These are phyloP conservation scores for Marmota flaviventris DNA, from an alignment of 2,113 vertebrate species.

Conservation along the genomic window DNA sequence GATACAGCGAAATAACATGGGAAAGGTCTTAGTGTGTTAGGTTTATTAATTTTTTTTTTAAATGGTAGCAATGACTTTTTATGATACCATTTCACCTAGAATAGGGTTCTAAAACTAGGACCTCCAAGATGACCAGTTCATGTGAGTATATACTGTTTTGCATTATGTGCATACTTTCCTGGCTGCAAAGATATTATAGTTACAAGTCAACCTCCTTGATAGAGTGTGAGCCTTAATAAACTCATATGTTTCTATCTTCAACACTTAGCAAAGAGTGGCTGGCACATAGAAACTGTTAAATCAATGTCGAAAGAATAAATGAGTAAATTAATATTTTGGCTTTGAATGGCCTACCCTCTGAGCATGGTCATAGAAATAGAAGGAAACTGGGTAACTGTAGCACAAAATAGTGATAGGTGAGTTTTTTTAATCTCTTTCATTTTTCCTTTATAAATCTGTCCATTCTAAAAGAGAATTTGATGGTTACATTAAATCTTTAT, in stretches of 20 bases:
- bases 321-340: background rate
- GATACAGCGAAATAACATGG: background rate
- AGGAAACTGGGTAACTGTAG: background rate
- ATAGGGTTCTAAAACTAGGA: background rate
- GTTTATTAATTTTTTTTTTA: background rate
- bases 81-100: background rate
- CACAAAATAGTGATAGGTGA: background rate
- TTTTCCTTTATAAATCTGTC: background rate
- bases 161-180: background rate
- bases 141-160: background rate
- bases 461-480: background rate
- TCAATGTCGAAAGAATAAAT: background rate
- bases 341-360: background rate
- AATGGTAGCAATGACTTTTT: background rate
- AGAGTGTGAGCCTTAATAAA: background rate
- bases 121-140: accelerated
- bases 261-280: background rate
- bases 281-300: background rate
- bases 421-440: background rate
- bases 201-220: background rate
- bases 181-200: accelerated
- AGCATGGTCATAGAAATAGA: background rate
- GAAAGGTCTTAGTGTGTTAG: background rate
- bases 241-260: background rate
- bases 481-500: slow-evolving; percentile 9